Percentiles rank a stretch among this genome's conserved stretches.
phyloP scores from a whole-genome alignment of 2,888 invertebrate species.

The Leucophora obtusa region DNA sequence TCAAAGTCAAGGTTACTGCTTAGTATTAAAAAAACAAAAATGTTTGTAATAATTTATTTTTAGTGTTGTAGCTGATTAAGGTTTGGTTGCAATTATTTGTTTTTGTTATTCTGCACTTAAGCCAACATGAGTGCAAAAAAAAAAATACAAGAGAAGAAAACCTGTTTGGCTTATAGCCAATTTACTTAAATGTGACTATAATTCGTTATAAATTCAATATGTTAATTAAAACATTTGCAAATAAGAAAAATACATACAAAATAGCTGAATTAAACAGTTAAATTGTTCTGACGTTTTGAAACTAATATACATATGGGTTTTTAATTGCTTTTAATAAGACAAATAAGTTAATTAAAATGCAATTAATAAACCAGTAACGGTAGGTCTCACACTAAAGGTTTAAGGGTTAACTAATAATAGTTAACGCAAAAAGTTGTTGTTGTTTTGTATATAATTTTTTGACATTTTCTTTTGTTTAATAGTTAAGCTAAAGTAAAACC shows the following conservation, averaged over 20 bases:
- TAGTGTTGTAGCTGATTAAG: background rate
- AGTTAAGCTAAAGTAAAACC: too few relatives aligned
- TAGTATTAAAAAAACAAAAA: background rate
- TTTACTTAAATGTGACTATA: background rate
- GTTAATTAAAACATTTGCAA: too few relatives aligned
- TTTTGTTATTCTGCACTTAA: background rate
- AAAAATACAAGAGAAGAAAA: background rate
- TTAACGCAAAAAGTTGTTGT: too few relatives aligned
- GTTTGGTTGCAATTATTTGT: constrained; percentile 2
- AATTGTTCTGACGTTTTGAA: constrained; percentile 9
- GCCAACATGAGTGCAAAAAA: background rate
- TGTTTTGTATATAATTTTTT: too few relatives aligned
- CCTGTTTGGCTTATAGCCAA: constrained; percentile 17
- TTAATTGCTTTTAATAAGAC: background rate
- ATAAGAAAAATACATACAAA: background rate
- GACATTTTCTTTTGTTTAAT: too few relatives aligned
- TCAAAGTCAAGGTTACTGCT: constrained; percentile 64
- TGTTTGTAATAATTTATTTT: constrained; percentile 11
- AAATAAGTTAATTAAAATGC: too few relatives aligned
- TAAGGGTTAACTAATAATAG: too few relatives aligned
- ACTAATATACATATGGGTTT: background rate
- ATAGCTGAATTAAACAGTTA: background rate
- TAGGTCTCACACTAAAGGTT: too few relatives aligned
- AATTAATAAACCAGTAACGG: too few relatives aligned
- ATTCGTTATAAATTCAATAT: background rate